These are phyloP conservation scores for Tenrec ecaudatus DNA, from an alignment of 2,113 vertebrate genomes.

Conservation along the genomic window DNA sequence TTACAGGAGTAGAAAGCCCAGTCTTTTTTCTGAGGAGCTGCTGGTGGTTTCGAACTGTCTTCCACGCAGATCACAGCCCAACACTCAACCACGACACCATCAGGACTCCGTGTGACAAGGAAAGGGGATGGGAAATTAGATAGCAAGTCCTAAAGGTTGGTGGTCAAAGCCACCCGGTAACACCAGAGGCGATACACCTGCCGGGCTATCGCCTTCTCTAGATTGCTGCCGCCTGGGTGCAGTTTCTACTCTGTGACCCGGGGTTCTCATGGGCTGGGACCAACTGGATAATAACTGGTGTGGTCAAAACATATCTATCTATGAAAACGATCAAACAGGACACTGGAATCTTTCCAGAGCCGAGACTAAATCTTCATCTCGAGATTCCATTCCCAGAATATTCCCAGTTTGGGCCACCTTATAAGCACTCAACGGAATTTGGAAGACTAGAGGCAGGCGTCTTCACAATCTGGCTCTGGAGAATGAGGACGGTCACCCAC, in stretches of 20 bases:
- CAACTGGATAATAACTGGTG: background rate
- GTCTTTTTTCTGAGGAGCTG: too few species aligned
- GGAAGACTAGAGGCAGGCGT: background rate
- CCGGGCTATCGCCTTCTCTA: background rate
- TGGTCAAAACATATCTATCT: background rate
- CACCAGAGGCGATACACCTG: background rate
- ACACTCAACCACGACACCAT: too few species aligned
- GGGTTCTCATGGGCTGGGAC: background rate
- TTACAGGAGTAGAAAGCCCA: too few species aligned
- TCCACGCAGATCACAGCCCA: too few species aligned
- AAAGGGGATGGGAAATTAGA: background rate
- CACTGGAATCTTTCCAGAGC: background rate
- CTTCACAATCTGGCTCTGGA: background rate
- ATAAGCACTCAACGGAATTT: background rate
- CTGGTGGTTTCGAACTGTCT: too few species aligned
- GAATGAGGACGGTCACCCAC: constrained; percentile 14
- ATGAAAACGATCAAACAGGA: background rate
- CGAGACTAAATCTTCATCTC: background rate
- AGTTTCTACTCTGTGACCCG: background rate
- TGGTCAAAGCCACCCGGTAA: background rate
- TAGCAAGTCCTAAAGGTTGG: background rate
- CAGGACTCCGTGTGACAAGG: too few species aligned
- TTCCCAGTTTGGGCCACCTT: background rate
- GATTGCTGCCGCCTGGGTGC: background rate
- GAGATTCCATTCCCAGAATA: constrained; percentile 18